Evolutionary conservation across 2,113 vertebrate genomes (phyloP), one percentile per base, ranked within the genome.

Genomic region (Seriola rivoliana): DNA sequence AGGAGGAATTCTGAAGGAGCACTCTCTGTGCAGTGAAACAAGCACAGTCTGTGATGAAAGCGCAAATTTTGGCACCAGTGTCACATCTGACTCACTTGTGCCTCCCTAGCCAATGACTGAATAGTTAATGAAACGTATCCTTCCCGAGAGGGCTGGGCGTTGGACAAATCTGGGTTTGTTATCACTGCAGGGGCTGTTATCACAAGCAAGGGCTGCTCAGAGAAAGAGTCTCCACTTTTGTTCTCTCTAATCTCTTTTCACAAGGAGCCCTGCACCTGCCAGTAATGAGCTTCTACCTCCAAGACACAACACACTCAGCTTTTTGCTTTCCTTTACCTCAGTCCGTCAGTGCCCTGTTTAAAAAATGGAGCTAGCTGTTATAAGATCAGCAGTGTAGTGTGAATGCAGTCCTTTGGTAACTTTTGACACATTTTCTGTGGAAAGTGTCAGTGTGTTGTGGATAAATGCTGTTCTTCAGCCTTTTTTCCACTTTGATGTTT

Each of bases 141-240:
- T 80, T 91, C 81, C 84, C 64, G 3, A 69, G 87, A 85, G 87
- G 34, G 52, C 74, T 36, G 71, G 63, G 87, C 62, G 9, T 50
- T 63, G 85, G 88, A 93, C 91, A 94, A 86, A 93, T 91, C 90
- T 85, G 85, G 85, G 91, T 91, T 88, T 94, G 92, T 93, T 86
- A 77, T 84, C 73, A 85, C 81, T 83, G 84, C 85, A 80, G 82
- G 88, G 85, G 52, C 75, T 79, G 75, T 81, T 83, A 85, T 57
- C 84, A 73, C 64, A 73, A 74, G 85, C 67, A 70, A 78, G 68
- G 55, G 40, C 71, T 50, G 65, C 76, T 79, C 71, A 75, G 46
- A 91, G 78, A 89, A 86, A 90, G 80, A 44, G 70, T 23, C 80
- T 85, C 75, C 54, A n/a, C 65, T 44, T 62, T 76, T 59, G 42